Evolutionary conservation across 1,140 invertebrate genomes (phyloP).

Genomic region (Pogonognathellus flavescens): DNA sequence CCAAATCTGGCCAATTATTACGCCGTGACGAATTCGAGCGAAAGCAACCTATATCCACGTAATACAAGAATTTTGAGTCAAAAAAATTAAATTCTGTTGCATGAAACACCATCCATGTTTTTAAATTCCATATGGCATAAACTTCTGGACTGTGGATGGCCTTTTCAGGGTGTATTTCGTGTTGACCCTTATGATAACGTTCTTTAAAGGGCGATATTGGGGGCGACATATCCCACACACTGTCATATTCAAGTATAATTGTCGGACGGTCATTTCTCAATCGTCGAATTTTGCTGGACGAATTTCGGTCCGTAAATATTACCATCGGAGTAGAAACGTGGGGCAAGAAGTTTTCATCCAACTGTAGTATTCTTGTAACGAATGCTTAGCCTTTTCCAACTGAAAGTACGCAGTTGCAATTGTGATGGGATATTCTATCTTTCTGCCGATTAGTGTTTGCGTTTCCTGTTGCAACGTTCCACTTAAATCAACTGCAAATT

Average conservation of each 20-base stretch:
- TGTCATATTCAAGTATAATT: not conserved
- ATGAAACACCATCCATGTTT: not conserved
- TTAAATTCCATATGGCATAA: conserved; percentile 9
- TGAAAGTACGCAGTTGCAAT: not conserved
- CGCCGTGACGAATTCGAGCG: not conserved
- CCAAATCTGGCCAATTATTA: not conserved
- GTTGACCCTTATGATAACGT: not conserved
- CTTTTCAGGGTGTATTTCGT: not conserved
- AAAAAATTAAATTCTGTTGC: not conserved
- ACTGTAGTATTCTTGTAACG: not conserved
- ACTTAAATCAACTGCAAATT: too few relatives aligned
- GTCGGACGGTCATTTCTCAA: not conserved
- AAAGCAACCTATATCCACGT: not conserved
- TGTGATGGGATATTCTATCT: not conserved
- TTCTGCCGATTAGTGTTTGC: too few relatives aligned
- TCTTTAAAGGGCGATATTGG: not conserved
- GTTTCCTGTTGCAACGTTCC: too few relatives aligned
- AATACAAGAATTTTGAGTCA: not conserved
- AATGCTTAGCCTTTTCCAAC: not conserved
- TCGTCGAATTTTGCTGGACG: not conserved
- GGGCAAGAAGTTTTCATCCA: not conserved
- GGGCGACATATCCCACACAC: not conserved
- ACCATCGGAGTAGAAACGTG: not conserved
- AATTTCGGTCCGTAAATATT: not conserved
- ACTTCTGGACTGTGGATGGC: not conserved